phyloP scores from a whole-genome alignment of 2,797 vertebrate genomes.

The Sphenodon punctatus region DNA sequence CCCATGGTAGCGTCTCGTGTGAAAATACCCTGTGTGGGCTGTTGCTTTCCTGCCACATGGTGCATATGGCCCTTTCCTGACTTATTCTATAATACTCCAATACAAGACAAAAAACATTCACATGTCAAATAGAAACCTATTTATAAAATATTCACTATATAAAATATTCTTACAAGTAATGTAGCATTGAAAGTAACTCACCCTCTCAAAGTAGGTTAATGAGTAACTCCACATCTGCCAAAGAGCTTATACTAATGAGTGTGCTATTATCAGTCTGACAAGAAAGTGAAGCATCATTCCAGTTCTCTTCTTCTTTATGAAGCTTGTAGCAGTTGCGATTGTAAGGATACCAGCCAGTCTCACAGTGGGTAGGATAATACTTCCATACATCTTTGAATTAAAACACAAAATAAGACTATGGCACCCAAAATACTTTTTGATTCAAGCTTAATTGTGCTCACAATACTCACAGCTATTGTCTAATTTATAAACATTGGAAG shows the following conservation, averaged over 20 bases:
- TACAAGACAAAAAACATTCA: background rate
- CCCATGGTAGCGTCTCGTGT: no score
- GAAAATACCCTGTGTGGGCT: background rate
- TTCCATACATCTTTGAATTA: slow-evolving; percentile 85
- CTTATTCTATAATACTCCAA: background rate
- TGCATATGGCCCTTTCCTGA: background rate
- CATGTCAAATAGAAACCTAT: background rate
- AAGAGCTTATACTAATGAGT: slow-evolving; percentile 82
- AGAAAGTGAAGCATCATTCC: slow-evolving; percentile 80
- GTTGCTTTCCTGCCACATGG: background rate
- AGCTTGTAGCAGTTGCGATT: slow-evolving; percentile 87
- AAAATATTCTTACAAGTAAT: no score
- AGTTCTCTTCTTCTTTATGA: slow-evolving; percentile 76
- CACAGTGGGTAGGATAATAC: slow-evolving; percentile 84
- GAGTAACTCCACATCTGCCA: slow-evolving; percentile 87
- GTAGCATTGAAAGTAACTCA: no score
- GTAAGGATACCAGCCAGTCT: slow-evolving; percentile 85
- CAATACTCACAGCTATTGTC: background rate
- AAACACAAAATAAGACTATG: slow-evolving; percentile 13
- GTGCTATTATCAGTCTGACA: slow-evolving; percentile 78
- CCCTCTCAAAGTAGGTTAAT: slow-evolving; percentile 79
- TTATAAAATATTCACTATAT: background rate
- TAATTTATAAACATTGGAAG: slow-evolving; percentile 1
- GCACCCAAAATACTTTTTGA: slow-evolving; percentile 20
- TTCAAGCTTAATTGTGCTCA: background rate